Evolutionary conservation across 1,140 invertebrate genomes (phyloP), one percentile per base, ranked within the genome.

Genomic region (Pogonus chalceus): DNA sequence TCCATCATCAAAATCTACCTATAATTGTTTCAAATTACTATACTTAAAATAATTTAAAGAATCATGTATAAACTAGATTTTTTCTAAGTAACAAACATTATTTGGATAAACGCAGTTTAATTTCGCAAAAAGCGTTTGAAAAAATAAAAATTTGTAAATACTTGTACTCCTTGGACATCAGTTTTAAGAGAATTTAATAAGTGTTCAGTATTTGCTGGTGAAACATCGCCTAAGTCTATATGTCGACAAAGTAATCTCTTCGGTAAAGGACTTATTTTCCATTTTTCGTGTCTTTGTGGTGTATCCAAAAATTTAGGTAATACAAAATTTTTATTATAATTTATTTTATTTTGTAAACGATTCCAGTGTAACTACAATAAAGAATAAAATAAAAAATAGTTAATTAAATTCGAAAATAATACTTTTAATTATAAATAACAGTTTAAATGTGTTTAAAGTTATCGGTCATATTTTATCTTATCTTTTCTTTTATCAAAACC

Each of bases 1-100:
- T 0, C 83, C 83, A 71, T 86, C 84, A 64, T 84, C 82, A 75
- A 83, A 83, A 64, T 84, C 82, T 2, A 79, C 76, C 69, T 75
- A 62, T 39, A 57, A 51, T 35, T n/a, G n/a, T n/a, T n/a, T n/a
- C n/a, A n/a, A n/a, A 21, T 12, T 23, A 26, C 2, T 43, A 24
- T 20, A 57, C 20, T 46, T 10, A n/a, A 14, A n/a, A 20, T n/a
- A 18, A 14, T 9, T 18, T 46, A 46, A 35, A 35, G 7, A 35
- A 9, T 35, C 14, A 14, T 35, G 14, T 9, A 9, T 35, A 35
- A 7, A 35, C 7, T 23, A n/a, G n/a, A n/a, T n/a, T n/a, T n/a
- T n/a, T n/a, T n/a, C n/a, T n/a, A n/a, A n/a, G n/a, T n/a, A n/a
- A n/a, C n/a, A n/a, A n/a, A n/a, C n/a, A n/a, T n/a, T n/a, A n/a